phyloP scores from a whole-genome alignment of 2,113 vertebrate species.

The Carlito syrichta region DNA sequence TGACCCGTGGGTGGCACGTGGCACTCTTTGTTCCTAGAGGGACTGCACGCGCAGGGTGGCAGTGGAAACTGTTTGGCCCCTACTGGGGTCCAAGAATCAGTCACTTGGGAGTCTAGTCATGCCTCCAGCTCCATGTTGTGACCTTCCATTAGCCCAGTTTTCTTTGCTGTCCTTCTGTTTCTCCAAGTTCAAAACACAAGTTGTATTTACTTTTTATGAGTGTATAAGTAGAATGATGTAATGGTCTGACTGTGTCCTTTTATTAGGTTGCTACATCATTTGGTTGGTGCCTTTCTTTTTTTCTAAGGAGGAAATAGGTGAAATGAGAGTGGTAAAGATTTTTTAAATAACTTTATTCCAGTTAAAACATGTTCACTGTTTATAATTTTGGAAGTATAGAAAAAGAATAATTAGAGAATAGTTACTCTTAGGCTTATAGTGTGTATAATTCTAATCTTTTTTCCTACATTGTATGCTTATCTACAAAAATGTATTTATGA shows the following conservation, averaged over 20 bases:
- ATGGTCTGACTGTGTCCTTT: neutral
- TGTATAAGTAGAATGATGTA: neutral
- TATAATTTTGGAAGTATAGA: neutral
- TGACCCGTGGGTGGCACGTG: neutral
- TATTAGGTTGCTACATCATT: fast-evolving
- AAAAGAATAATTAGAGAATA: neutral
- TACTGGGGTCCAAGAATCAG: neutral
- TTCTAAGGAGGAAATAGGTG: neutral
- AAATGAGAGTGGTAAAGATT: neutral
- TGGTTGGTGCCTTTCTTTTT: too few relatives aligned
- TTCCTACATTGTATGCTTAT: neutral
- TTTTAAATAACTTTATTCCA: neutral
- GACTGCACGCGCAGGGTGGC: neutral
- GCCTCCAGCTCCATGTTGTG: neutral
- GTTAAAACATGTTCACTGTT: neutral
- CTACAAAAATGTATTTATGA: neutral
- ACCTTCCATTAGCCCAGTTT: neutral
- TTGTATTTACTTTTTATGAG: neutral
- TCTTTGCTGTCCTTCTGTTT: neutral
- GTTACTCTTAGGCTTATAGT: neutral
- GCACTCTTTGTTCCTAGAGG: neutral
- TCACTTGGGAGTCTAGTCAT: neutral
- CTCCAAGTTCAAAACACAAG: neutral
- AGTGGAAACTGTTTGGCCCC: fast-evolving
- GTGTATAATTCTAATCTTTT: neutral